Base-by-base conservation (phyloP, 2,113 vertebrate genomes). In the Phaetusa simplex region DNA sequence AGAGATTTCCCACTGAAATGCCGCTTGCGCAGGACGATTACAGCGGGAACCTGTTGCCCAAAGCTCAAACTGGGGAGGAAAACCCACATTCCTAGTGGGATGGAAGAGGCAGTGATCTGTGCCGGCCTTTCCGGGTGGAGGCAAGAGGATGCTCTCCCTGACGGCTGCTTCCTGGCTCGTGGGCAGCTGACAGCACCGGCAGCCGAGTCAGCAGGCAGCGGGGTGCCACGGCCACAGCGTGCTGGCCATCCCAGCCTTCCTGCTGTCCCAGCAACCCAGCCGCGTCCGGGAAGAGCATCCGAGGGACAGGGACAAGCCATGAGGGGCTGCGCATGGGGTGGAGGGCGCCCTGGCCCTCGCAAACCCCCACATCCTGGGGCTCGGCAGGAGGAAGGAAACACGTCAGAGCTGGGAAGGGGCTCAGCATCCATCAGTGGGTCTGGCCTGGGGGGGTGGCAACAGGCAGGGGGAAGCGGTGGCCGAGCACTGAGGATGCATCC, bases 71-170 rank as follows among this genome's bases (percentile, higher is more conserved):
- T 21, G 27, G 11, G 22, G 16, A 88, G 59, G 65, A 80, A 81
- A 81, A n/a, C 30, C 82, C 38, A 1, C 11, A 11, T 38, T 77
- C 38, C 72, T 27, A 12, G 40, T 73, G 62, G 73, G 49, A 86
- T 23, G 36, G 69, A 83, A 40, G 52, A 73, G 38, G 26, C 3
- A 50, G 66, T 84, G 56, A 82, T 56, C 83, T 52, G 56, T 14
- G 72, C 80, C 12, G 92, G 77, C 69, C 42, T 95, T 97, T 98
- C 96, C 81, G 59, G 88, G 76, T 82, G 34, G 58, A 3, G 29
- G 49, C 3, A 2, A 76, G 74, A 96, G 96, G 94, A 97, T 97
- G 93, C 91, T 96, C 80, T 89, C 58, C 66, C 73, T 0, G 14
- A 49, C 36, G 13, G 83, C 88, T 94, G 93, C 86, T 97, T 97